Evolutionary conservation across 2,888 invertebrate genomes (phyloP).

Genomic region (Encarsia formosa): DNA sequence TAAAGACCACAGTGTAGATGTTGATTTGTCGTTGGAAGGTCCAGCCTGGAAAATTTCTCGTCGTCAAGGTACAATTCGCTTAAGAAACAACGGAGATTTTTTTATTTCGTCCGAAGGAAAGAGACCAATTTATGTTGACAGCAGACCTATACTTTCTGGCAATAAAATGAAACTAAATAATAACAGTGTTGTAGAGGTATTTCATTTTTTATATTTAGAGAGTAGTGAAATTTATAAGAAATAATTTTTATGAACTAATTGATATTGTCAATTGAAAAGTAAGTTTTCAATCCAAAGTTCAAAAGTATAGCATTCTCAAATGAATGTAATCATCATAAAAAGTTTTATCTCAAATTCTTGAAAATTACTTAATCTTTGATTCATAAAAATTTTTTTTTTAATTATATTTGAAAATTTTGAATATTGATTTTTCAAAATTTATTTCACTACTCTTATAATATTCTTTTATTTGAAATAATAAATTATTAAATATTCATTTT

Average conservation of each 20-base stretch:
- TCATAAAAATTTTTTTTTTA: neutral
- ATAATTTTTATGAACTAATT: too few species aligned
- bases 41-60: conserved; percentile 92
- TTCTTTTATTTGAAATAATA: too few species aligned
- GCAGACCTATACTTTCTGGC: conserved; percentile 81
- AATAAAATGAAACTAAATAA: conserved; percentile 87
- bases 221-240: neutral
- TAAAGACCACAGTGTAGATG: conserved; percentile 85
- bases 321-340: too few species aligned
- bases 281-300: too few species aligned
- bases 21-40: conserved; percentile 89
- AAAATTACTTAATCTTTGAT: neutral
- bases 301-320: too few species aligned
- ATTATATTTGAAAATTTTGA: too few species aligned
- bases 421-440: too few species aligned
- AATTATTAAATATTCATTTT: conserved; percentile 7
- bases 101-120: conserved; percentile 93
- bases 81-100: conserved; percentile 91
- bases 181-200: conserved; percentile 92
- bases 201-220: conserved; percentile 21
- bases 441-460: too few species aligned
- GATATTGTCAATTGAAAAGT: neutral
- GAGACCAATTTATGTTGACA: conserved; percentile 90
- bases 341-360: neutral
- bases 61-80: conserved; percentile 83